These are phyloP conservation scores for Zalophus californianus DNA, from an alignment of 2,797 vertebrate species.

Conservation along the genomic window DNA sequence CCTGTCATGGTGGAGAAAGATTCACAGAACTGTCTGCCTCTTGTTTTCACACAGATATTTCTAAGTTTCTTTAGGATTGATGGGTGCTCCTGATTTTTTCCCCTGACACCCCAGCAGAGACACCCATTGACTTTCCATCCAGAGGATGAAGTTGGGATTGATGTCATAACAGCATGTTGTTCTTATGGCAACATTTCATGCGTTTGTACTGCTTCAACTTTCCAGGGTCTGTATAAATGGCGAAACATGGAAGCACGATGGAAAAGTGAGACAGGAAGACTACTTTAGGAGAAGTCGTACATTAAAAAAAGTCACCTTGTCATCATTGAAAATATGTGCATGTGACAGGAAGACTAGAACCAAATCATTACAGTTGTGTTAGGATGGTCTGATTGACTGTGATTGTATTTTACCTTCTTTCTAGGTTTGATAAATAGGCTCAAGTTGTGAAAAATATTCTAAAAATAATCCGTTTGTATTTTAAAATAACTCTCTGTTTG, in stretches of 20 bases:
- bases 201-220: background rate
- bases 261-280: background rate
- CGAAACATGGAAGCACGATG: background rate
- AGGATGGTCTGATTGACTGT: background rate
- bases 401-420: constrained; percentile 2
- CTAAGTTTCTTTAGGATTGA: background rate
- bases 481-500: background rate
- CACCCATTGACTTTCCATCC: constrained; percentile 5
- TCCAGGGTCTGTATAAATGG: constrained; percentile 15
- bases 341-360: background rate
- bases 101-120: background rate
- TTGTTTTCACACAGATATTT: background rate
- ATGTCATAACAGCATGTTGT: background rate
- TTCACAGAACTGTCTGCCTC: background rate
- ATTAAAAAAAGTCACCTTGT: background rate
- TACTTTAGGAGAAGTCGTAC: background rate
- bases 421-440: background rate
- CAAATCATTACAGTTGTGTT: background rate
- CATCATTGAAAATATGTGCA: background rate
- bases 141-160: background rate
- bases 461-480: background rate
- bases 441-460: background rate
- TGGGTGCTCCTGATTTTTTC: background rate
- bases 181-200: background rate
- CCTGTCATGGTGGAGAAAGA: background rate